phyloP scores from a whole-genome alignment of 2,888 invertebrate species.

The Blera fallax region DNA sequence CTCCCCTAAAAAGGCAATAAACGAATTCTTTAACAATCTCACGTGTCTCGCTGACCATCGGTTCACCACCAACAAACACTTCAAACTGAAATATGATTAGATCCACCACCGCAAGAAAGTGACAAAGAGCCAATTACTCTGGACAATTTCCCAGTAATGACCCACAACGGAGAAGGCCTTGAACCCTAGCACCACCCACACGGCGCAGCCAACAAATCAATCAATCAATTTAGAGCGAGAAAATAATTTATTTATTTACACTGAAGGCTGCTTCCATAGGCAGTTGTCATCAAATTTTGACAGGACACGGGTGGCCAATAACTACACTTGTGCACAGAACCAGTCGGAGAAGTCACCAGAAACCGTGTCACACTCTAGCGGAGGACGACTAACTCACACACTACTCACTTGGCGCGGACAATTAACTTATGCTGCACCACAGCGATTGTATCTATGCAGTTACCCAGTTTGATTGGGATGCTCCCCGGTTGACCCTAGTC shows the following conservation, averaged over 20 bases:
- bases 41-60: conserved; percentile 77
- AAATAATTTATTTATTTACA: conserved; percentile 56
- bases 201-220: conserved; percentile 29
- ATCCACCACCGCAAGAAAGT: background rate
- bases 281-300: conserved; percentile 44
- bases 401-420: conserved; percentile 80
- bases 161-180: conserved; percentile 12
- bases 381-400: conserved; percentile 28
- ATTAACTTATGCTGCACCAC: conserved; percentile 82
- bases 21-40: conserved; percentile 82
- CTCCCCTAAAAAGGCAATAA: conserved; percentile 81
- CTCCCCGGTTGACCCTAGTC: conserved; percentile 35
- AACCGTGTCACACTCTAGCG: background rate
- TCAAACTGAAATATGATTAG: conserved; percentile 29
- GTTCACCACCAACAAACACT: conserved; percentile 37
- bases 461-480: conserved; percentile 83
- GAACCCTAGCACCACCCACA: conserved; percentile 2
- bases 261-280: conserved; percentile 7
- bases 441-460: conserved; percentile 85
- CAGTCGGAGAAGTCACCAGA: background rate
- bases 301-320: conserved; percentile 29
- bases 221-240: conserved; percentile 40
- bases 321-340: conserved; percentile 30
- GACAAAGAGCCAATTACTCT: conserved; percentile 50
- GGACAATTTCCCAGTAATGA: conserved; percentile 23